These are phyloP conservation scores for Melieria crassipennis DNA, from an alignment of 2,888 invertebrate species.

Conservation along the genomic window DNA sequence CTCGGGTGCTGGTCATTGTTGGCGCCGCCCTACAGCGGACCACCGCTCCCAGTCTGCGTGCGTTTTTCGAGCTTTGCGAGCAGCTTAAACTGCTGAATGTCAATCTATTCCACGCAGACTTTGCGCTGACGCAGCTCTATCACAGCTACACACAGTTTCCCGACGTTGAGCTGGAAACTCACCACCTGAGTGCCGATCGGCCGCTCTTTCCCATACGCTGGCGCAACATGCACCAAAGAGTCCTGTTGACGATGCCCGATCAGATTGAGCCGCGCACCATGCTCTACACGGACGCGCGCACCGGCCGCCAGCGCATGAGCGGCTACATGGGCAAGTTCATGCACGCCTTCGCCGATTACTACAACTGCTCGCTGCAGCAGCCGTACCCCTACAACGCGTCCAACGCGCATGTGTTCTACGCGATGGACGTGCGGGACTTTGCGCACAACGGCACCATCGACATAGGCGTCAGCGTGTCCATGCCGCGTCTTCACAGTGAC, in stretches of 20 bases:
- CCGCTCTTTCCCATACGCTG: constrained; percentile 18
- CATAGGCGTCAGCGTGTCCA: constrained; percentile 16
- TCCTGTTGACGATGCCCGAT: constrained; percentile 11
- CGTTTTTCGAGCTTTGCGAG: constrained; percentile 15
- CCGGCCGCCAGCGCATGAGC: not conserved
- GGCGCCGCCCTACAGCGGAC: not conserved
- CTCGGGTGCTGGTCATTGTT: constrained; percentile 8
- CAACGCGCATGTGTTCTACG: constrained; percentile 10
- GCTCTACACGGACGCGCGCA: not conserved
- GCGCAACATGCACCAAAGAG: not conserved
- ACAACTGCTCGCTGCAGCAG: constrained; percentile 13
- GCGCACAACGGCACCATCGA: constrained; percentile 24
- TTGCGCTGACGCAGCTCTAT: constrained; percentile 13
- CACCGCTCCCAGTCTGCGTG: not conserved
- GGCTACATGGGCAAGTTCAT: constrained; percentile 24
- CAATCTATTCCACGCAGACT: constrained; percentile 19
- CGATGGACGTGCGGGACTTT: constrained; percentile 14
- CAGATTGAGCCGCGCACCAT: constrained; percentile 26
- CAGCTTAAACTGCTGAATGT: constrained; percentile 21
- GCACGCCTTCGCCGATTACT: not conserved
- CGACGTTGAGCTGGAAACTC: constrained; percentile 16
- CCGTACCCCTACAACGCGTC: constrained; percentile 26
- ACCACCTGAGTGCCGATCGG: not conserved
- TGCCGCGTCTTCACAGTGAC: constrained; percentile 14
- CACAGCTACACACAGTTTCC: constrained; percentile 30